Conservation (phyloP, 2,888 invertebrate genomes). For the Nephrocerus scutellatus region DNA sequence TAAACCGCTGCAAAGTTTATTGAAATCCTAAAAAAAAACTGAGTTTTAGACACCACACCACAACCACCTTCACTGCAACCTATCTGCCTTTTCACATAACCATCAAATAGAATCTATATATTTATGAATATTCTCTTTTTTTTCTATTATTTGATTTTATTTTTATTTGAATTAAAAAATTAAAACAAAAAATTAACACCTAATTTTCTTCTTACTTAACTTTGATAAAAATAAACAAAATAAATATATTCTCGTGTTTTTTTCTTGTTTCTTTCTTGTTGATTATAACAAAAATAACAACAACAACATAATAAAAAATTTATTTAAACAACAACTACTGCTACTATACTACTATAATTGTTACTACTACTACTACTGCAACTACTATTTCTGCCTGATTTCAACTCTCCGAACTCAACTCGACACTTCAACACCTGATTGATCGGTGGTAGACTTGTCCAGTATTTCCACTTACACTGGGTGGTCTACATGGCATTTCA, state of each 20-base stretch:
- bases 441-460: conserved; percentile 50
- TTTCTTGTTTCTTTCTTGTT: conserved; percentile 9
- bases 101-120: too few relatives aligned
- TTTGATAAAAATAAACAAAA: conserved; percentile 18
- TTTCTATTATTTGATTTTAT: not conserved
- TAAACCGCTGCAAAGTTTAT: too few relatives aligned
- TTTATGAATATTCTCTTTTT: too few relatives aligned
- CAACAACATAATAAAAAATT: conserved; percentile 5
- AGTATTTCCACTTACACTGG: conserved; percentile 49
- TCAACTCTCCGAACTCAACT: conserved; percentile 15
- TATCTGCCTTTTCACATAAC: too few relatives aligned
- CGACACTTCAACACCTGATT: too few relatives aligned
- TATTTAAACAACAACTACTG: conserved; percentile 15
- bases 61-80: too few relatives aligned
- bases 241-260: conserved; percentile 12
- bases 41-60: too few relatives aligned
- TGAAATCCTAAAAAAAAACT: too few relatives aligned
- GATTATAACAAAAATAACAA: conserved; percentile 10
- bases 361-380: conserved; percentile 16
- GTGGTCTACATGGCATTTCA: conserved; percentile 49
- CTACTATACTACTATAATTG: conserved; percentile 13
- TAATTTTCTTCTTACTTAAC: not conserved
- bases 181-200: not conserved
- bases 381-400: conserved; percentile 19
- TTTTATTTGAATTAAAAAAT: conserved; percentile 1